Conservation (phyloP, 2,888 invertebrate genomes). For the Elmis aenea region DNA sequence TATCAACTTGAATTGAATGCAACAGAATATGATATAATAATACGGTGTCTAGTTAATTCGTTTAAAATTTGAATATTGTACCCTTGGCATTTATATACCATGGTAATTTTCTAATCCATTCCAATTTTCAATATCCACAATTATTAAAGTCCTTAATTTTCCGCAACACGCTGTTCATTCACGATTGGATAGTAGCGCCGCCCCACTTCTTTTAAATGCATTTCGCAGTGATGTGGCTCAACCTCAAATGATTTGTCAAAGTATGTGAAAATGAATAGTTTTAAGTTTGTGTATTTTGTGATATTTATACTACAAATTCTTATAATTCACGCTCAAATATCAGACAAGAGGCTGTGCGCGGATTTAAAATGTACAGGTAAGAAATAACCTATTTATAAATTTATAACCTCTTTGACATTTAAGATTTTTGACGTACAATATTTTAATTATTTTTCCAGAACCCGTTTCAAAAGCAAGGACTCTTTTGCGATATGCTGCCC, state of each 20-base stretch:
- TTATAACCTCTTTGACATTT: slow-evolving; percentile 21
- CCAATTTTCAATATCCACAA: too few species aligned
- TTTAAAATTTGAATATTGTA: too few species aligned
- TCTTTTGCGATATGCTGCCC: slow-evolving; percentile 52
- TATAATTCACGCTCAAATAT: slow-evolving; percentile 47
- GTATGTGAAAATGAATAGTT: slow-evolving; percentile 43
- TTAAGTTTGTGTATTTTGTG: slow-evolving; percentile 40
- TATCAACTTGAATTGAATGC: too few species aligned
- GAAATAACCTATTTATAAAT: slow-evolving; percentile 38
- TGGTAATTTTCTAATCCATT: too few species aligned
- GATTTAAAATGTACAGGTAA: slow-evolving; percentile 67
- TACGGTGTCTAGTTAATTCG: too few species aligned
- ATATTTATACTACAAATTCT: slow-evolving; percentile 39
- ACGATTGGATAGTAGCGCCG: too few species aligned
- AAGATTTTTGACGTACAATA: slow-evolving; percentile 29
- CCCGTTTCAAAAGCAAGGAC: slow-evolving; percentile 62
- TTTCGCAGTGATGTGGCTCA: slow-evolving; percentile 33
- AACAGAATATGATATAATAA: too few species aligned
- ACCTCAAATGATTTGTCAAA: slow-evolving; percentile 34
- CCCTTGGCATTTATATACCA: too few species aligned
- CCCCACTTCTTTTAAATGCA: too few species aligned
- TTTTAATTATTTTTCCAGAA: slow-evolving; percentile 40
- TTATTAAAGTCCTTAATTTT: too few species aligned
- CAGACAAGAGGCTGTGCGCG: slow-evolving; percentile 66
- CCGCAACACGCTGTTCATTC: too few species aligned